Conservation (phyloP, 2,797 vertebrate genomes). For the Argentina silus region DNA sequence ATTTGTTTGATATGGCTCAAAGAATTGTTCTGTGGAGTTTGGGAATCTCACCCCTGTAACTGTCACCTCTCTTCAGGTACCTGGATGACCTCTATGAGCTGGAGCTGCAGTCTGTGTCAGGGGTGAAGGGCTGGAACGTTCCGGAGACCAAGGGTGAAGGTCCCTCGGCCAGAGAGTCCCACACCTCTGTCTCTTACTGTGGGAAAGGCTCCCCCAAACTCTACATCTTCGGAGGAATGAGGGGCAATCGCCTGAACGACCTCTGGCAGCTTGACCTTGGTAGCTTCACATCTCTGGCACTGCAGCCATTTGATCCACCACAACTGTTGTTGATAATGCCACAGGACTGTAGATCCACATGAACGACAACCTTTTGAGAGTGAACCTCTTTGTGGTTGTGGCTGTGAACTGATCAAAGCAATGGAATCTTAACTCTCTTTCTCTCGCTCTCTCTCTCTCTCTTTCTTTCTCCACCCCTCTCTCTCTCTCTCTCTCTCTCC, state of each 20-base stretch:
- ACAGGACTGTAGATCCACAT: too few relatives aligned
- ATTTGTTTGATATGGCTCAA: too few relatives aligned
- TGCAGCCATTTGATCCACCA: not conserved
- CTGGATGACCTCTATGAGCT: conserved; percentile 94
- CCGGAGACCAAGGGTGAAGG: conserved; percentile 87
- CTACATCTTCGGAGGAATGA: conserved; percentile 96
- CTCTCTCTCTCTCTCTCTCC: not conserved
- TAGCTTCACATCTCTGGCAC: conserved; percentile 56
- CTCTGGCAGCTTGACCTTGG: conserved; percentile 96
- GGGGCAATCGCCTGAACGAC: conserved; percentile 88
- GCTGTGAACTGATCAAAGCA: not conserved
- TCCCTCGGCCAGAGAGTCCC: conserved; percentile 92
- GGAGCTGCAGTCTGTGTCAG: conserved; percentile 90
- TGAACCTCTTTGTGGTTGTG: not conserved
- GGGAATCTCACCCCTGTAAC: not conserved
- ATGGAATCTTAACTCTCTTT: not conserved
- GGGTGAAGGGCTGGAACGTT: conserved; percentile 89
- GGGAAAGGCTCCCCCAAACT: conserved; percentile 86
- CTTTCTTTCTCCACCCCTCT: not conserved
- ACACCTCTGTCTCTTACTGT: conserved; percentile 86
- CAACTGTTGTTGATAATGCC: not conserved
- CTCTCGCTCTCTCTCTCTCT: not conserved
- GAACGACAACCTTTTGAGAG: not conserved
- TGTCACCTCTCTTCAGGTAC: conserved; percentile 76
- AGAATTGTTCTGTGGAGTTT: too few relatives aligned